These are phyloP conservation scores for Archilochus colubris DNA, from an alignment of 2,113 vertebrate species.

Conservation along the genomic window DNA sequence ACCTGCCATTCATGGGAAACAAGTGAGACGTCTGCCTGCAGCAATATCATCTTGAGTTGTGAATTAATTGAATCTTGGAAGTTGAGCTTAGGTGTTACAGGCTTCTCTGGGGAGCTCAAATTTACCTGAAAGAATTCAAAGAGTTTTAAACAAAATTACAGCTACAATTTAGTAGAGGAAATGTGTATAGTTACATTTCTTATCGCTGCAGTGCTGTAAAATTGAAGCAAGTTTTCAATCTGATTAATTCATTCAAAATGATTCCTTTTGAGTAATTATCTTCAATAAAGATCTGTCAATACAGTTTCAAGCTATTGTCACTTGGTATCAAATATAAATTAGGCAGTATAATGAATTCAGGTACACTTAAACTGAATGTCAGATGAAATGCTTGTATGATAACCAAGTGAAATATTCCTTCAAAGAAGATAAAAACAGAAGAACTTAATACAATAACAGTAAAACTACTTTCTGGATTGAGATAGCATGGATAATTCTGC, in stretches of 20 bases:
- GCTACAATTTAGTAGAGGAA: constrained; percentile 34
- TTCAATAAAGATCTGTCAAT: constrained; percentile 64
- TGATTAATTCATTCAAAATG: constrained; percentile 65
- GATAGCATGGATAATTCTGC: neutral
- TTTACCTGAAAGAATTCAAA: constrained; percentile 56
- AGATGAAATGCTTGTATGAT: constrained; percentile 43
- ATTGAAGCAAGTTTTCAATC: constrained; percentile 26
- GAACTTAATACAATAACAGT: neutral
- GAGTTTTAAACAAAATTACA: constrained; percentile 40
- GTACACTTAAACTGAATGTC: constrained; percentile 60
- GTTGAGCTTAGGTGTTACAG: constrained; percentile 60
- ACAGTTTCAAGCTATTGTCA: constrained; percentile 64
- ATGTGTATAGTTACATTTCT: constrained; percentile 4
- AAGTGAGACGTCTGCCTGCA: neutral
- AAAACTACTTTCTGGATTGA: neutral
- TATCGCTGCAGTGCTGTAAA: constrained; percentile 43
- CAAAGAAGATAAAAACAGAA: constrained; percentile 51
- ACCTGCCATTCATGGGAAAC: constrained; percentile 2
- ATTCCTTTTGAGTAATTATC: constrained; percentile 67
- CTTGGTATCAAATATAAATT: constrained; percentile 69
- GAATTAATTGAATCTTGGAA: constrained; percentile 52
- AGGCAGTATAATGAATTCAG: constrained; percentile 66
- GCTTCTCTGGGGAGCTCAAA: constrained; percentile 64
- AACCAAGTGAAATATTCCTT: constrained; percentile 42
- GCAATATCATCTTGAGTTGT: constrained; percentile 6